These are phyloP conservation scores for Drosophila kepulauana DNA, from an alignment of 1,140 invertebrate species.

Conservation along the genomic window DNA sequence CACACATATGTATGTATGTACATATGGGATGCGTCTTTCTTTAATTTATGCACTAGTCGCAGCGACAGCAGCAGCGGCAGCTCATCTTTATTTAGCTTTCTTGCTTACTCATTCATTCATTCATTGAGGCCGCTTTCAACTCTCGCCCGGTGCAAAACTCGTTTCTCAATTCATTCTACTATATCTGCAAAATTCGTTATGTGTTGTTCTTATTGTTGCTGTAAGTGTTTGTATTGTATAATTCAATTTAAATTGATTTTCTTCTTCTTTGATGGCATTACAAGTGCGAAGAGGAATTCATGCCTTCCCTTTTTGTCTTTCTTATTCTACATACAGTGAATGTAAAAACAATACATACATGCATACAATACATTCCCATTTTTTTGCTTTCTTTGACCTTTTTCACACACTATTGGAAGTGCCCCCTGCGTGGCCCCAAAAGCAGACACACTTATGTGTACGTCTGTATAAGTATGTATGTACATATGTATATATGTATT, in stretches of 20 bases:
- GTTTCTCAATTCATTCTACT: constrained; percentile 51
- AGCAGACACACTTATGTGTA: constrained; percentile 1
- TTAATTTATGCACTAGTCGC: constrained; percentile 69
- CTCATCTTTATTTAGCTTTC: constrained; percentile 77
- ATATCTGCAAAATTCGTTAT: constrained; percentile 24
- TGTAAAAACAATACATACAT: constrained; percentile 1
- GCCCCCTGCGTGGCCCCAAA: constrained; percentile 14
- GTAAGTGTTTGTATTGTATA: constrained; percentile 64
- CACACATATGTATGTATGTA: not conserved
- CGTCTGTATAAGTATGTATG: not conserved
- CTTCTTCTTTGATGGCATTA: constrained; percentile 35
- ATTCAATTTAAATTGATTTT: constrained; percentile 81
- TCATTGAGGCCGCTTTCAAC: constrained; percentile 67
- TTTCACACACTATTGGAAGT: constrained; percentile 32
- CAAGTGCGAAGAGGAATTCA: constrained; percentile 27
- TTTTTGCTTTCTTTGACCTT: constrained; percentile 44
- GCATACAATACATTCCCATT: constrained; percentile 36
- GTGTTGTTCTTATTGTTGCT: constrained; percentile 32
- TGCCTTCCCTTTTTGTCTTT: constrained; percentile 21
- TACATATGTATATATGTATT: not conserved
- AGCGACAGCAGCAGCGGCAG: constrained; percentile 19
- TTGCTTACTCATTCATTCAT: constrained; percentile 48
- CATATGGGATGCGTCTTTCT: constrained; percentile 45
- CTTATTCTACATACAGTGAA: constrained; percentile 7
- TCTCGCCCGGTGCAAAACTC: constrained; percentile 57